Evolutionary conservation across 1,140 invertebrate genomes (phyloP).

Genomic region (Aphelenchoides besseyi): DNA sequence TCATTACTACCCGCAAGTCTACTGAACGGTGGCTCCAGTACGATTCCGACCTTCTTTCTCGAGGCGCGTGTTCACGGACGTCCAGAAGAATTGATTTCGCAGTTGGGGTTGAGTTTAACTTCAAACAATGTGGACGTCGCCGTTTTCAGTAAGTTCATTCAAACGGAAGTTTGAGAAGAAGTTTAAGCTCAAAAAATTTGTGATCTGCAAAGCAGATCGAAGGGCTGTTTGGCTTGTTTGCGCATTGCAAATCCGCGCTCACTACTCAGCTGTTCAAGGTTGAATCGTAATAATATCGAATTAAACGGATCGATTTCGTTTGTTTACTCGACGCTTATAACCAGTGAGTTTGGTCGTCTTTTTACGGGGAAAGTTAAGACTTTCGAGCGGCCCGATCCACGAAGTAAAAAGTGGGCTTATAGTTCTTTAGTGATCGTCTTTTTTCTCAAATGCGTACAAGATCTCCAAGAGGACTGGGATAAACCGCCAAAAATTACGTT

Average conservation of each 20-base stretch:
- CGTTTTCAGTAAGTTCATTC: conserved; percentile 24
- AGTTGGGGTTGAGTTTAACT: conserved; percentile 11
- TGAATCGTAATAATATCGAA: too few relatives aligned
- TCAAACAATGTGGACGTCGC: conserved; percentile 21
- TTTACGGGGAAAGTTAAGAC: too few relatives aligned
- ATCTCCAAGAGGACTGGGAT: too few relatives aligned
- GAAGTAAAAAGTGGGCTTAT: too few relatives aligned
- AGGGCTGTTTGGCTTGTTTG: background rate
- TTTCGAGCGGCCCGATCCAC: too few relatives aligned
- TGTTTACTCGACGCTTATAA: too few relatives aligned
- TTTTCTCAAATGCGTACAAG: too few relatives aligned
- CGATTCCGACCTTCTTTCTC: conserved; percentile 9
- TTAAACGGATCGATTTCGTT: too few relatives aligned
- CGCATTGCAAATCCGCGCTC: too few relatives aligned
- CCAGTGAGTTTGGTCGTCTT: too few relatives aligned
- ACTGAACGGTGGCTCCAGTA: conserved; percentile 5
- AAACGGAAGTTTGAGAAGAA: background rate
- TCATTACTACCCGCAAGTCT: conserved; percentile 6
- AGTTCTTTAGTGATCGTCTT: too few relatives aligned
- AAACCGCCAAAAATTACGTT: too few relatives aligned
- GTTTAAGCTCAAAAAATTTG: background rate
- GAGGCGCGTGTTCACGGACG: conserved; percentile 17
- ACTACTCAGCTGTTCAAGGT: background rate
- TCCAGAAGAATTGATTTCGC: conserved; percentile 16
- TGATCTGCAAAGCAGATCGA: background rate